Evolutionary conservation across 2,888 invertebrate genomes (phyloP), one percentile per base, ranked within the genome.

Genomic region (Acronicta leporina): DNA sequence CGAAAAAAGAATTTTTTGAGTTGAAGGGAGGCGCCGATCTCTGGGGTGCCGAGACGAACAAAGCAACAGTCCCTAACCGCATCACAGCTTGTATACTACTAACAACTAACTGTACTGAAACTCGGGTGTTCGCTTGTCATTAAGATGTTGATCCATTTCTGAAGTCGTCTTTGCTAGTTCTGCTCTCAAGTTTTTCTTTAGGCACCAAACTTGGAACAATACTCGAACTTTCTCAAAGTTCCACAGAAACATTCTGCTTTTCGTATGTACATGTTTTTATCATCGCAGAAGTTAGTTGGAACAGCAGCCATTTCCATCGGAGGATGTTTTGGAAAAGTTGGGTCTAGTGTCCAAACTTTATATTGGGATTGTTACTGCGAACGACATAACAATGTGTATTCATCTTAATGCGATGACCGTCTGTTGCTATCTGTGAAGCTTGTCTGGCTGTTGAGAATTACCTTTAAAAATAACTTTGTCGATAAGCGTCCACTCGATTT

Each of bases 141-240:
- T 68, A 72, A 61, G 73, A 75, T 62, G 60, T 72, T 72, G 64
- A 68, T 63, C 63, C 60, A 53, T 59, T 53, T 50, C 45, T 60
- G 33, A 66, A 69, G 54, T 55, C 53, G 46, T 67, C 52, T 52
- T 20, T 20, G 42, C 49, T 61, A 68, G 73, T 66, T 68, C 42
- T 49, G 60, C 47, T 53, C 64, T 53, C 43, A 75, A 72, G 76
- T 61, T 68, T 65, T 68, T 62, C 65, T 55, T 59, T 55, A 66
- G 54, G 40, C 68, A 56, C 38, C 56, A 50, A 75, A 66, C 76
- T 76, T 53, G 33, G 52, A 60, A 75, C 73, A 76, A 76, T 58
- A 59, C 75, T 73, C 58, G 14, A 68, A 72, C 47, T 75, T 63
- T 52, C 48, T 43, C 30, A 41, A 73, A 75, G 68, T 76, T 75